phyloP scores from a whole-genome alignment of 53 echinoderm and acorn worm species.

The Stichopus horrens region DNA sequence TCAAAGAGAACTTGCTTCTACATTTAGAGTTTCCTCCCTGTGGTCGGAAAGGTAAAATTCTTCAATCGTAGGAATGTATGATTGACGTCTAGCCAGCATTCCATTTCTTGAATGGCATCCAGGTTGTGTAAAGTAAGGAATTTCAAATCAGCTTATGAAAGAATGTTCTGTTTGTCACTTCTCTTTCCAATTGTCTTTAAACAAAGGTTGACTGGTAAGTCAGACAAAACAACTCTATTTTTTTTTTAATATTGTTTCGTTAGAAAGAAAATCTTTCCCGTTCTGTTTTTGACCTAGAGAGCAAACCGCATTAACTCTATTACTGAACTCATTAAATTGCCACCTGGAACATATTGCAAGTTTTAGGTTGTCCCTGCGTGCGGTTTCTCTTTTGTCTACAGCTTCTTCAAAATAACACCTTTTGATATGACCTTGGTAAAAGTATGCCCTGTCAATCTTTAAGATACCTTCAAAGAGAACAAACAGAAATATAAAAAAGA shows the following conservation, averaged over 20 bases:
- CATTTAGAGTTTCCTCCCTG: too few species aligned
- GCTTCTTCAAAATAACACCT: neutral
- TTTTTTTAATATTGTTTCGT: too few species aligned
- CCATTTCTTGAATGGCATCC: neutral
- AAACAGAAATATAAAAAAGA: neutral
- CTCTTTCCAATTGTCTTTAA: too few species aligned
- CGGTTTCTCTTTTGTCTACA: neutral
- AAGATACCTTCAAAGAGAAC: neutral
- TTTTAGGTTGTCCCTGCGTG: slow-evolving; percentile 21
- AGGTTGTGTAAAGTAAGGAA: neutral
- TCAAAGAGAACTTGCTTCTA: too few species aligned
- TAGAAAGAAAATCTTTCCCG: neutral
- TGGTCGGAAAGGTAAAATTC: too few species aligned
- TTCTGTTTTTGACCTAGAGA: slow-evolving; percentile 18
- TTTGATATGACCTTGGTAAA: slow-evolving; percentile 3
- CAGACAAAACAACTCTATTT: too few species aligned
- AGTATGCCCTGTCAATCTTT: neutral
- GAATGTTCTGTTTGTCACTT: neutral
- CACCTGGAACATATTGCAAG: slow-evolving; percentile 35
- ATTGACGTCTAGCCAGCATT: neutral
- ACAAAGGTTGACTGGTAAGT: too few species aligned
- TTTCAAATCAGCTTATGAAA: neutral
- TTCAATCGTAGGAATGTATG: neutral
- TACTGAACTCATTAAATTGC: slow-evolving; percentile 37
- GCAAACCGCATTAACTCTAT: slow-evolving; percentile 38